Evolutionary conservation across 2,888 invertebrate genomes (phyloP).

Genomic region (Synergus umbraculus): DNA sequence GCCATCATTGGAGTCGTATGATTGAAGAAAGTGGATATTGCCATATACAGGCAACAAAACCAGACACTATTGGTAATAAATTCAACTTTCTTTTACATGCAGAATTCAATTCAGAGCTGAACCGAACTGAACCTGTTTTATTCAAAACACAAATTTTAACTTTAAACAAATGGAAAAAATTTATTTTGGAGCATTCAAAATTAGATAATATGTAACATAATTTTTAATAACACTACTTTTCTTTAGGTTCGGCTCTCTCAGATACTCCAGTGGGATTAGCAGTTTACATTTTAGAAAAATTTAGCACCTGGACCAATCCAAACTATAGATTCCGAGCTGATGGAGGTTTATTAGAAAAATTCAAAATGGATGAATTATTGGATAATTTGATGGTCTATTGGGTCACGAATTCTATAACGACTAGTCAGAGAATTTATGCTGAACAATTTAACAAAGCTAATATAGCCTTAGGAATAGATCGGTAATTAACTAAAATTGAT

Average conservation of each 20-base stretch:
- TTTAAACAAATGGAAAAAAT: too few species aligned
- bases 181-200: neutral
- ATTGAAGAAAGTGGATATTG: conserved; percentile 80
- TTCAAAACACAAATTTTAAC: neutral
- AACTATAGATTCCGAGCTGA: conserved; percentile 79
- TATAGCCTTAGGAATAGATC: conserved; percentile 67
- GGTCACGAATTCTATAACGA: conserved; percentile 85
- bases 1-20: conserved; percentile 63
- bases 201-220: neutral
- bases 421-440: conserved; percentile 86
- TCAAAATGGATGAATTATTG: conserved; percentile 84
- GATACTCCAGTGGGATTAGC: conserved; percentile 92
- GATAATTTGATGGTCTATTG: conserved; percentile 92
- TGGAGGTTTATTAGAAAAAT: conserved; percentile 83
- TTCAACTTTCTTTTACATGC: neutral
- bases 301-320: conserved; percentile 85
- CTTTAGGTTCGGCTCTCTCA: conserved; percentile 82
- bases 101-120: too few species aligned
- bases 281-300: conserved; percentile 94
- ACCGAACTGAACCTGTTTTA: neutral
- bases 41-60: conserved; percentile 92
- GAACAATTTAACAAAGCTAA: conserved; percentile 79
- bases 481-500: conserved; percentile 66
- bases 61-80: conserved; percentile 88
- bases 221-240: conserved; percentile 50